phyloP scores from a whole-genome alignment of 2,113 vertebrate species.

The Egretta garzetta region DNA sequence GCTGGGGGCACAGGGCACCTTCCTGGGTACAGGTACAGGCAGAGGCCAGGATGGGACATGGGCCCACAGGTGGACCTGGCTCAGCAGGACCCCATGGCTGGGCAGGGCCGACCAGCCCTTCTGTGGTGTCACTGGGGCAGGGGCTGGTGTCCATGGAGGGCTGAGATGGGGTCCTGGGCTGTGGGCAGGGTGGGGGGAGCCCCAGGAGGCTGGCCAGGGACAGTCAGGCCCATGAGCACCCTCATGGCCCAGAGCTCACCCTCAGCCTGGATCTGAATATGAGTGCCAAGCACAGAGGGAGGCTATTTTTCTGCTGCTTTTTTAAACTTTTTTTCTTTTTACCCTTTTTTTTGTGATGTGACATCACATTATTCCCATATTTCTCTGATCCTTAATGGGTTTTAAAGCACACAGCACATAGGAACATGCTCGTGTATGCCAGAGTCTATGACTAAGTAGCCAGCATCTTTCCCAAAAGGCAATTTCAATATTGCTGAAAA shows the following conservation, averaged over 20 bases:
- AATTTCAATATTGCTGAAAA: neutral
- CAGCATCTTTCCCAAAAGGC: neutral
- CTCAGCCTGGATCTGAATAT: neutral
- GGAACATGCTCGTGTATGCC: neutral
- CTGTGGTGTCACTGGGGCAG: fast-evolving
- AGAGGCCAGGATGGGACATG: neutral
- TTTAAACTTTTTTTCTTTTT: neutral
- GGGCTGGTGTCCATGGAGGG: neutral
- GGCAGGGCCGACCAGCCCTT: no score
- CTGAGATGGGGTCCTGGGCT: neutral
- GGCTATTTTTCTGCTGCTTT: neutral
- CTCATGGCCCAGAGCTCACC: neutral
- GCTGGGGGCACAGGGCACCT: fast-evolving
- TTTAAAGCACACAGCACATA: neutral
- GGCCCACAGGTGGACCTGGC: neutral
- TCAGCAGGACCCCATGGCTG: no score
- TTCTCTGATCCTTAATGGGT: neutral
- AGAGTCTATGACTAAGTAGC: neutral
- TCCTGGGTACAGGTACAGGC: no score
- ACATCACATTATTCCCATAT: neutral
- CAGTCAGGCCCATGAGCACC: fast-evolving
- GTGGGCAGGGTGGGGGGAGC: neutral
- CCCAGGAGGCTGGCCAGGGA: neutral
- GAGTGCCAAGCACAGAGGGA: neutral
- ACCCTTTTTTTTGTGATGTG: neutral